Evolutionary conservation across 2,113 vertebrate genomes (phyloP), one percentile per base, ranked within the genome.

Genomic region (Datnioides undecimradiatus): DNA sequence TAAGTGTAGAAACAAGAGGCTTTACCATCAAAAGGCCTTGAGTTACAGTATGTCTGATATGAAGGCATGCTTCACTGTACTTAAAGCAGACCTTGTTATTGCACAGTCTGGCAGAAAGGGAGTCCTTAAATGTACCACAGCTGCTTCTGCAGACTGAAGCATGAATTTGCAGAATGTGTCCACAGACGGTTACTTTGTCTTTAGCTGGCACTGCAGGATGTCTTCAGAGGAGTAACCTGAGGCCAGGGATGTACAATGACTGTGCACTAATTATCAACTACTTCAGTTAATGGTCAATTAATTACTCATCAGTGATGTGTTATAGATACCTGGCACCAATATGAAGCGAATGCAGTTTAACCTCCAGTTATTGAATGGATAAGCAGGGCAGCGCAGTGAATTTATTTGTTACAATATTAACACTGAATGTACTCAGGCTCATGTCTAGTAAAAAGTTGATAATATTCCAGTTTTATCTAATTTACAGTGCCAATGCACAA

Each of bases 291-390:
- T 69, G 68, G 73, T 16, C 36, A 67, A 84, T 89, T 69, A 83
- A 91, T 84, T 75, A 90, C 90, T 85, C 21, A 90, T 88, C 34
- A 73, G 3, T 70, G 27, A 69, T 73, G 73, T 69, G 62, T 90
- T 87, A 78, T 71, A 78, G 81, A 84, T 76, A 87, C 73, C 79
- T 69, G 76, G 80, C 59, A 78, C 77, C 62, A 71, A 45, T 49
- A 29, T 70, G 23, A 49, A 78, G 43, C 45, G 29, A 85, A 68
- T 58, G 43, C 55, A 79, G 34, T 64, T 63, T 65, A 82, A 75
- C 72, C 68, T 76, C 80, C 36, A 45, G 34, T 76, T 21, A 25
- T 52, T 63, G 40, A 82, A 14, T 57, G 52, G 41, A 70, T 45
- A 52, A 62, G 55, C 49, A 80, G 55, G 10, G 21, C 7, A 54